These are phyloP conservation scores for Drosophila arizonae DNA, from an alignment of 1,140 invertebrate species.

Conservation along the genomic window DNA sequence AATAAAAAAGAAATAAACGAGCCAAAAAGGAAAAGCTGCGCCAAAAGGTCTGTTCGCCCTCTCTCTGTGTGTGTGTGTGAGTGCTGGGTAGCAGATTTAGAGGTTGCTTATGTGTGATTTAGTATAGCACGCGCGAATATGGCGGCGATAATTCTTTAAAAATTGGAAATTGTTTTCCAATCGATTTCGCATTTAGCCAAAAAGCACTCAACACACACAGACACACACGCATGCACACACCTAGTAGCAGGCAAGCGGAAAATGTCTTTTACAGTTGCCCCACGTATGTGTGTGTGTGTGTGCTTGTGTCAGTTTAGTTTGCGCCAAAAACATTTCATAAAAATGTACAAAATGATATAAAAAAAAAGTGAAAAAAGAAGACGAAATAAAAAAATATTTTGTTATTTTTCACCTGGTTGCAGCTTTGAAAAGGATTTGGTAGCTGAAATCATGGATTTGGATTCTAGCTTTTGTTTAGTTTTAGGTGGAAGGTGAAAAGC, in stretches of 20 bases:
- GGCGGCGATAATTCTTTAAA: conserved; percentile 83
- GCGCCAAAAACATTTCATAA: conserved; percentile 43
- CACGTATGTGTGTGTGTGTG: conserved; percentile 24
- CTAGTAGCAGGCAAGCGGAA: conserved; percentile 4
- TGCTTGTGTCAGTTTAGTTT: conserved; percentile 24
- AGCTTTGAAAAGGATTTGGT: conserved; percentile 74
- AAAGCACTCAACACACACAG: conserved; percentile 65
- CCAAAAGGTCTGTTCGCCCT: conserved; percentile 54
- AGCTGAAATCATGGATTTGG: conserved; percentile 73
- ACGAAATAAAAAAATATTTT: conserved; percentile 45
- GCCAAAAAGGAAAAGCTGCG: conserved; percentile 72
- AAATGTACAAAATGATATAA: conserved; percentile 36
- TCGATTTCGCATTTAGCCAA: conserved; percentile 83
- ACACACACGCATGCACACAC: conserved; percentile 5
- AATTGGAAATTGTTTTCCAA: conserved; percentile 83
- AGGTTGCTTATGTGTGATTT: conserved; percentile 83
- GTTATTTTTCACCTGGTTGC: conserved; percentile 74
- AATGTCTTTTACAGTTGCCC: conserved; percentile 61
- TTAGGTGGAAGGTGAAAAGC: conserved; percentile 54
- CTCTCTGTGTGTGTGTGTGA: conserved; percentile 29
- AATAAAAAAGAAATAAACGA: conserved; percentile 79
- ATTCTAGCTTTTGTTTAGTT: conserved; percentile 62
- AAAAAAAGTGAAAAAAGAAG: conserved; percentile 10
- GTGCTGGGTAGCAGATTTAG: conserved; percentile 78
- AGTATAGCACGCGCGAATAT: conserved; percentile 82